Percentiles rank a stretch among this genome's conserved stretches.
Evolutionary conservation across 2,797 vertebrate genomes (phyloP).

Genomic region (Centroberyx gerrardi): DNA sequence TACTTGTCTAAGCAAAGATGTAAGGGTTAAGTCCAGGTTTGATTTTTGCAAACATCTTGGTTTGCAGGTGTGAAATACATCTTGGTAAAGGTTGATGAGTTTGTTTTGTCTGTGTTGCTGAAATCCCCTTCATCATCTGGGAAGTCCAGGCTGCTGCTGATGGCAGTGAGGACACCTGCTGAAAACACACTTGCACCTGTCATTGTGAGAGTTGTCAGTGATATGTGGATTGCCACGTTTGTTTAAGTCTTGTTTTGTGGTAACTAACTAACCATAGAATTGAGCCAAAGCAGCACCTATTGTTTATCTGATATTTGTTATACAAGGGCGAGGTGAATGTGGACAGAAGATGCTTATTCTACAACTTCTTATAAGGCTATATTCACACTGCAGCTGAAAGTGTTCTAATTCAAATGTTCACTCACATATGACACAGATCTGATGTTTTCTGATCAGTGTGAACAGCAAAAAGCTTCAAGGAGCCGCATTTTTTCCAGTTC

Average conservation of each 20-base stretch:
- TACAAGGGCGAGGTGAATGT: not conserved
- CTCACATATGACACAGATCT: too few species aligned
- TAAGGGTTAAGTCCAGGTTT: not conserved
- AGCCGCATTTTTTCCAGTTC: too few species aligned
- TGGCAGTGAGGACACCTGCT: slow-evolving; percentile 52
- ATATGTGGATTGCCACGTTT: not conserved
- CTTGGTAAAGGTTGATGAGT: slow-evolving; percentile 2
- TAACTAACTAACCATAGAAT: slow-evolving; percentile 21
- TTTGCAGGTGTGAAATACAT: slow-evolving; percentile 34
- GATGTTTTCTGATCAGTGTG: too few species aligned
- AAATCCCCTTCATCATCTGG: slow-evolving; percentile 72
- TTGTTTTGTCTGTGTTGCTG: slow-evolving; percentile 20
- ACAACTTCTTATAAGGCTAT: too few species aligned
- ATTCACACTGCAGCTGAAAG: too few species aligned
- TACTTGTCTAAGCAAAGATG: not conserved
- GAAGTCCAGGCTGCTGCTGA: slow-evolving; percentile 55
- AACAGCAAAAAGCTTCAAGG: too few species aligned
- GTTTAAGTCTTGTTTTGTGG: slow-evolving; percentile 21
- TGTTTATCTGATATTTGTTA: not conserved
- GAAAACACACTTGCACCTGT: slow-evolving; percentile 45
- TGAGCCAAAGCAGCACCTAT: not conserved
- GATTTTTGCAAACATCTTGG: not conserved
- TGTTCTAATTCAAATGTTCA: too few species aligned
- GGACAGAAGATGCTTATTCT: too few species aligned
- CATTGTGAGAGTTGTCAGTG: slow-evolving; percentile 55